Base-by-base conservation (phyloP, 2,888 invertebrate species). In the Adineta ricciae region DNA sequence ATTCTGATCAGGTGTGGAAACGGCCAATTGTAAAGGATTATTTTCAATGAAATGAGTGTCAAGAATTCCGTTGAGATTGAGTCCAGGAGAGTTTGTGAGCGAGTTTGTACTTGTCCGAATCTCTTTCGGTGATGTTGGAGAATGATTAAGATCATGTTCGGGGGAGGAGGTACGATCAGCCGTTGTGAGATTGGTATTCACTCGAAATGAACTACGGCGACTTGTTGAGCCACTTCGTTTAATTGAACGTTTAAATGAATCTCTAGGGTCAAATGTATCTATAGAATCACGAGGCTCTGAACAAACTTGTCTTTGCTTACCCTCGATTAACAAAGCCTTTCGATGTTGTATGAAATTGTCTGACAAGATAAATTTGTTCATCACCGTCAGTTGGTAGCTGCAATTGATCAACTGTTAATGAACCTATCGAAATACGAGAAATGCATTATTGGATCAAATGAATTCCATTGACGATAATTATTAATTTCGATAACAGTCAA, bases 171-270 rank as follows among this genome's bases (percentile, higher is more conserved):
- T 72, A 32, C 41, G 19, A 56, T 84, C 50, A 56, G 38, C 56
- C 0, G 85, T 52, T 32, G 83, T 73, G 24, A 85, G 50, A 32
- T 83, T 83, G 83, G 83, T 50, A 46, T 83, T 85, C 24, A 41
- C 16, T n/a, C 78, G 78, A 41, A 41, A 78, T 78, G 78, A 78
- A 41, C 78, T 41, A 78, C 78, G 78, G n/a, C 78, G 78, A 78
- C 78, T 78, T 78, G 16, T 78, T 21, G 78, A 78, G 41, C 41
- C 78, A 41, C 78, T 84, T 21, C 84, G 83, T 41, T 85, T 85
- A 49, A 85, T 84, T 84, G 85, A 85, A 32, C 85, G 83, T 50
- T 85, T 85, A 83, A 85, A 85, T 50, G 85, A 85, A 84, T 85
- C 85, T 16, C 85, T 83, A 78, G 41, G 24, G 24, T 0, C 5